Conservation (phyloP, 2,797 vertebrate genomes). For the Phrynocephalus vlangalii region DNA sequence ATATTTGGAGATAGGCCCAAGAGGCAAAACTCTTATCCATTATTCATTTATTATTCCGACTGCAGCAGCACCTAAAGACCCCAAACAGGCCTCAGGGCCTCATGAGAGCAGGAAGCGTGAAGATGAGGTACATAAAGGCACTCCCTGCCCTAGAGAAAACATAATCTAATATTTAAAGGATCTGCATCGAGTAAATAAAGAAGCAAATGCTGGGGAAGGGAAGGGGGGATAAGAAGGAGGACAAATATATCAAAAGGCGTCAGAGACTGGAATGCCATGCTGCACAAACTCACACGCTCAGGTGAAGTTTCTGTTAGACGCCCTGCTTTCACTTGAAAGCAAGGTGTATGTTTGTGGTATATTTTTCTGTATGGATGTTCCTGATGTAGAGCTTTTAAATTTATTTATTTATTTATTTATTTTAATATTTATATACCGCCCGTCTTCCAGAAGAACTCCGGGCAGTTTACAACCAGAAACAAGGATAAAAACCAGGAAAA, state of each 20-base stretch:
- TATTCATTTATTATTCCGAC: conserved; percentile 22
- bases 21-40: conserved; percentile 31
- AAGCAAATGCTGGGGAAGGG: background rate
- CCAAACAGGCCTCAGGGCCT: conserved; percentile 17
- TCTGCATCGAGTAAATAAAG: conserved; percentile 28
- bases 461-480: no score
- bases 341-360: no score
- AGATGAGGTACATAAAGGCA: conserved; percentile 15
- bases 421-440: no score
- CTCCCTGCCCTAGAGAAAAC: background rate
- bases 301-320: background rate
- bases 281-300: background rate
- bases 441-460: no score
- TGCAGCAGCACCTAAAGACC: conserved; percentile 20
- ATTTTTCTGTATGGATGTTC: no score
- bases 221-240: background rate
- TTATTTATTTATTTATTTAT: no score
- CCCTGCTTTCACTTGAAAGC: background rate
- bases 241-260: background rate
- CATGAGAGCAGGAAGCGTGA: conserved; percentile 36
- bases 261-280: background rate
- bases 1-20: conserved; percentile 29
- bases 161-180: conserved; percentile 28
- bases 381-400: no score
- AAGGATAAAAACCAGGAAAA: no score